Evolutionary conservation across 2,888 invertebrate genomes (phyloP), one percentile per base, ranked within the genome.

Genomic region (Euplagia quadripunctaria): DNA sequence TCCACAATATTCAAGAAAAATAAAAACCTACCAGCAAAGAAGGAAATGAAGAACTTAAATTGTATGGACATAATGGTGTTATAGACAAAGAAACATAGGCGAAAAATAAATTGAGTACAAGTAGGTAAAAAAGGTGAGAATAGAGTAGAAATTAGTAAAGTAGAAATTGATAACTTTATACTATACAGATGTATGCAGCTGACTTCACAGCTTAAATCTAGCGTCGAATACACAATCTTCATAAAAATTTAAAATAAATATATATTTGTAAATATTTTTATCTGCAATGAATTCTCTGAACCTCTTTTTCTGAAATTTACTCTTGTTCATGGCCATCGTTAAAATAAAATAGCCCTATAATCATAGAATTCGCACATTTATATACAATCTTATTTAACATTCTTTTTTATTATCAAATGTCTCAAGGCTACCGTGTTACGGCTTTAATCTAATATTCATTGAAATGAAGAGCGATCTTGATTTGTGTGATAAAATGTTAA

Each of bases 371-470:
- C 14, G 42, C n/a, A 67, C 5, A 17, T 51, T 9, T 63, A 20
- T 52, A 46, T 63, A 14, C 64, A 70, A 52, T 72, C 69, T 67
- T 42, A 41, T 52, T n/a, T 51, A 70, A 71, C 58, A 70, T 52
- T 73, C 49, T 43, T 69, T 73, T 55, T 16, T 6, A 66, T 6
- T 9, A 17, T 16, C 16, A 52, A 67, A 63, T 17, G 55, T 73
- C 41, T 68, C 81, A 82, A 82, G 83, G 82, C n/a, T 71, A 31
- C 0, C 81, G 42, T 75, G 74, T 71, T 65, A 77, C 68, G 69
- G 72, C 72, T 55, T 61, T 46, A n/a, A 68, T 52, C 11, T 42
- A 69, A 71, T 67, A 64, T 64, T 67, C 64, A 76, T 74, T 70
- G 43, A 75, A 76, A 68, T 43, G 58, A 73, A 71, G 43, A 74